Evolutionary conservation across 2,113 vertebrate genomes (phyloP).

Genomic region (Carlito syrichta): DNA sequence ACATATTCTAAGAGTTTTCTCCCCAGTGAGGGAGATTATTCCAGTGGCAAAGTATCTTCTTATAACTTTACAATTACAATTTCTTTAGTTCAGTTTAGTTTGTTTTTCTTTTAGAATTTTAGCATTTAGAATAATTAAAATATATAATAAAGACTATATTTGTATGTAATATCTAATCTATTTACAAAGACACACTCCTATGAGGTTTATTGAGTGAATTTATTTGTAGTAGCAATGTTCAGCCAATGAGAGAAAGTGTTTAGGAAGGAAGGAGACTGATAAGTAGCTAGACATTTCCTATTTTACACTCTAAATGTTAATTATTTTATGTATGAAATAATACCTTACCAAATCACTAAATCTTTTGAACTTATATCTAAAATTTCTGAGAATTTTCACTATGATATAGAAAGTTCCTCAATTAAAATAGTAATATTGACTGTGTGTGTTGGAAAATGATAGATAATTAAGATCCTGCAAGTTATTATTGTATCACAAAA

Average conservation of each 20-base stretch:
- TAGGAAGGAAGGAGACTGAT: neutral
- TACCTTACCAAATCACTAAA: neutral
- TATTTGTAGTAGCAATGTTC: neutral
- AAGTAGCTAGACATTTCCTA: neutral
- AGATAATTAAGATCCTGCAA: neutral
- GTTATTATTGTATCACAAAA: neutral
- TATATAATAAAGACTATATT: neutral
- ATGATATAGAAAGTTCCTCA: neutral
- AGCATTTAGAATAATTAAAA: neutral
- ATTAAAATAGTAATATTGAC: neutral
- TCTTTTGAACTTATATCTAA: neutral
- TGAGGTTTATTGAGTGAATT: neutral
- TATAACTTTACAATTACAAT: constrained; percentile 2
- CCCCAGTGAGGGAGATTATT: neutral
- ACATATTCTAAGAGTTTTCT: neutral
- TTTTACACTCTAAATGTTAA: neutral
- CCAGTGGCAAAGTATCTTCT: neutral
- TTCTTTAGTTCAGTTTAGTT: neutral
- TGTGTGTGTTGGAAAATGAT: neutral
- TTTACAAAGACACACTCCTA: neutral
- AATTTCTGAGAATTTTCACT: neutral
- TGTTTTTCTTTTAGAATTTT: neutral
- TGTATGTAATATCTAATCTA: neutral
- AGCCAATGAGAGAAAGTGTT: neutral
- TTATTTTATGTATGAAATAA: neutral